Evolutionary conservation across 1,140 invertebrate genomes (phyloP).

Genomic region (Pentalonia nigronervosa): DNA sequence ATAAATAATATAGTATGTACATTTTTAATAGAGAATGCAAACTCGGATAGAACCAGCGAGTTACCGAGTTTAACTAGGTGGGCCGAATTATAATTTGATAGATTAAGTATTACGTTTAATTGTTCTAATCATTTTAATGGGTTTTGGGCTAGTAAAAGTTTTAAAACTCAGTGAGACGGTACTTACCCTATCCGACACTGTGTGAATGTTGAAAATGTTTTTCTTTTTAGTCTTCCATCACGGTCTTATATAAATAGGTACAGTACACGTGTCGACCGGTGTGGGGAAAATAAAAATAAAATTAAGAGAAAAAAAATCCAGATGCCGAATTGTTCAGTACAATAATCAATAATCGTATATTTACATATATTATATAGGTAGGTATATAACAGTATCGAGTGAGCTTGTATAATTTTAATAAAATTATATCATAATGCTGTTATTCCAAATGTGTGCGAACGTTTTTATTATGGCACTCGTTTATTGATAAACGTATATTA

Average conservation of each 20-base stretch:
- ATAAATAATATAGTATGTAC: constrained; percentile 1
- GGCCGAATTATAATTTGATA: no score
- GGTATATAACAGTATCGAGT: neutral
- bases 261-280: neutral
- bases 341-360: neutral
- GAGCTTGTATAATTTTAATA: neutral
- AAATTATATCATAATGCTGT: neutral
- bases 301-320: neutral
- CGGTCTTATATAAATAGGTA: neutral
- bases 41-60: no score
- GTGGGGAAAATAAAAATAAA: neutral
- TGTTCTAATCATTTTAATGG: no score
- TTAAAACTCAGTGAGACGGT: no score
- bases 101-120: no score
- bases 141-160: no score
- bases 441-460: neutral
- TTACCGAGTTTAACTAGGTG: no score
- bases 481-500: neutral
- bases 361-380: neutral
- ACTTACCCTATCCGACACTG: no score
- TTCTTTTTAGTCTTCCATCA: neutral
- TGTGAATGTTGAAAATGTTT: neutral
- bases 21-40: neutral
- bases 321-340: neutral
- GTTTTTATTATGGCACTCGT: neutral